Percentiles rank a stretch among this genome's conserved stretches.
phyloP scores from a whole-genome alignment of 2,797 vertebrate species.

The Mycteria americana region DNA sequence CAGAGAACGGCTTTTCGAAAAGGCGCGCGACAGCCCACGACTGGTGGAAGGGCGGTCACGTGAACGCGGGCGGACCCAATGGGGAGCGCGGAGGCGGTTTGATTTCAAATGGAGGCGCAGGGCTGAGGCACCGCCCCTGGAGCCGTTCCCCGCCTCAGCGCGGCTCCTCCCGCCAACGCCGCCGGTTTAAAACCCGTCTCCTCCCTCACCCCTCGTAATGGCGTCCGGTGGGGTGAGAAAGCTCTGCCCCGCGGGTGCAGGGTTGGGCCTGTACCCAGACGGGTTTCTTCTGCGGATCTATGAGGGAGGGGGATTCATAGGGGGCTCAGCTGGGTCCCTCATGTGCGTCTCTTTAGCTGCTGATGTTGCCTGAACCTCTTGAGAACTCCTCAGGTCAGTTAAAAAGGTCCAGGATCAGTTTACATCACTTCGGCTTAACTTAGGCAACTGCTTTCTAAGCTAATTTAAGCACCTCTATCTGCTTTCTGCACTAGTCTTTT shows the following conservation, averaged over 20 bases:
- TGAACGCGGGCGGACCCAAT: neutral
- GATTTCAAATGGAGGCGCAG: neutral
- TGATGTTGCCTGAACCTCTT: fast-evolving
- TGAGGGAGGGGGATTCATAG: fast-evolving
- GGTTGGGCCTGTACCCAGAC: fast-evolving
- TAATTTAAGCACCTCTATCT: too few species aligned
- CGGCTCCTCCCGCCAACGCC: too few species aligned
- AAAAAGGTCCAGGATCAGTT: fast-evolving
- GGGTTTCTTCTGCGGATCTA: neutral
- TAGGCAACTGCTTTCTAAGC: neutral
- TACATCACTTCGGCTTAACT: fast-evolving
- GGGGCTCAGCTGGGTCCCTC: fast-evolving
- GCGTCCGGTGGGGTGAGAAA: fast-evolving
- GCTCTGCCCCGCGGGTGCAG: fast-evolving
- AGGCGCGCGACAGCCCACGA: neutral
- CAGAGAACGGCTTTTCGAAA: neutral
- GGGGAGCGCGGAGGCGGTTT: neutral
- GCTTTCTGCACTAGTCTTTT: too few species aligned
- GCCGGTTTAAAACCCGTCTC: neutral
- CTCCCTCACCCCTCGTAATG: fast-evolving
- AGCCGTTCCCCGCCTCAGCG: neutral
- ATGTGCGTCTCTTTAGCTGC: fast-evolving
- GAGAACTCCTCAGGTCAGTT: too few species aligned
- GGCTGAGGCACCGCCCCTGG: neutral
- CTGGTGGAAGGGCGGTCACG: neutral